Evolutionary conservation across 2,888 invertebrate species (phyloP), one percentile per base, ranked within the genome.

Genomic region (Pachycephus smyrnensis): DNA sequence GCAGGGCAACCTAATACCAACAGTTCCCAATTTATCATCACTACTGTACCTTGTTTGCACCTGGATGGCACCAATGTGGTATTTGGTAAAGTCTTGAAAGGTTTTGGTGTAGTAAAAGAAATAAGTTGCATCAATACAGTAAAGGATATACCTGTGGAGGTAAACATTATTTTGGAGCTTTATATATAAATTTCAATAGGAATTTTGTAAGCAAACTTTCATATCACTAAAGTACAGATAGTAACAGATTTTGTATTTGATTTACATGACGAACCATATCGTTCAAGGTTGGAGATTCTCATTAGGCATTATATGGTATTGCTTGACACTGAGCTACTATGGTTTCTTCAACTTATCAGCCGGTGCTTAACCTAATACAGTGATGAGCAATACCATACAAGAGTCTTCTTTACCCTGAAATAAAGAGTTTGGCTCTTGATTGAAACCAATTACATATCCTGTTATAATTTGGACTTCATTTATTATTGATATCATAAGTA

Each of bases 11-110:
- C 94, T 23, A 93, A 99, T 90, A 96, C 97, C 12, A 99, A 98
- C 91, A 97, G 96, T 83, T 98, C 98, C 0, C 99, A 99, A 92
- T 99, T 99, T 92, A 97, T 98, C 89, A 96, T 99, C 79, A 96
- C 97, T 0, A 94, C 95, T 0, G 95, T 94, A 1, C 94, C 94
- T 1, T 96, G 96, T 86, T 92, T 94, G 0, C 97, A 97, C 89
- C 92, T 98, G 73, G 96, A 98, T 90, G 95, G 94, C 9, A 95
- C 93, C 30, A 97, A 98, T 90, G 97, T 97, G 3, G 96, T 95
- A 35, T 96, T 97, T 88, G 98, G 97, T 0, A 93, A 93, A 82
- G 96, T 98, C n/a, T 85, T 95, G 30, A 95, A 95, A 83, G 98
- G 98, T 0, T 92, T 96, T 76, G 95, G 95, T 35, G 92, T 96